Evolutionary conservation across 2,113 vertebrate genomes (phyloP), one percentile per base, ranked within the genome.

Genomic region (Sardina pilchardus): DNA sequence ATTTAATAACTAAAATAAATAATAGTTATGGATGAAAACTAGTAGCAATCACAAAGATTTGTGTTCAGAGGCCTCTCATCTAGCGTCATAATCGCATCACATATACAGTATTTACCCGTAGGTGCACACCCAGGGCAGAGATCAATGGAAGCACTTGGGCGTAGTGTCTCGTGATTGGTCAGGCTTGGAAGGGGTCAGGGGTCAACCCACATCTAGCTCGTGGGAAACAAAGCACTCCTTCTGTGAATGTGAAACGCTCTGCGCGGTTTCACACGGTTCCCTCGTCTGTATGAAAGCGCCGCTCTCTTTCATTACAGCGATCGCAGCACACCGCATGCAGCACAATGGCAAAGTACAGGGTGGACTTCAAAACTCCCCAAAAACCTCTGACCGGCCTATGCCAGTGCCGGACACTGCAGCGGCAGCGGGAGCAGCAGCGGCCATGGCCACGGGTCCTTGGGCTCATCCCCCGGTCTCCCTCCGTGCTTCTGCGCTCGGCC

Each of bases 261-360:
- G 88, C 87, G 85, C 85, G 86, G 87, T 83, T 82, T 80, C 89
- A 85, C 63, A 26, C 10, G 63, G n/a, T 50, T 50, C 63, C 30
- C 14, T 12, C 30, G 30, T 94, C 92, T 91, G 87, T 86, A 87
- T 30, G 82, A 44, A 78, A 90, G 84, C 91, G 85, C 85, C 86
- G 91, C 85, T 80, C 83, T 90, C 93, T 94, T 92, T 94, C 92
- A 93, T 94, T 93, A 94, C 82, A 91, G 83, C 90, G 90, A 91
- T 93, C 92, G 91, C 88, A 75, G 83, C 34, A 12, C 34, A 78
- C 71, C 71, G 71, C 34, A 12, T 90, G 90, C 89, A 88, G 89
- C 89, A 89, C 86, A 84, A 90, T 90, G 67, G 87, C 94, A 95
- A 95, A 88, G 71, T 94, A 94, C 91, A 93, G 94, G 93, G 91